Base-by-base conservation (phyloP, 1,140 invertebrate genomes). In the Leptinotarsa defecta region DNA sequence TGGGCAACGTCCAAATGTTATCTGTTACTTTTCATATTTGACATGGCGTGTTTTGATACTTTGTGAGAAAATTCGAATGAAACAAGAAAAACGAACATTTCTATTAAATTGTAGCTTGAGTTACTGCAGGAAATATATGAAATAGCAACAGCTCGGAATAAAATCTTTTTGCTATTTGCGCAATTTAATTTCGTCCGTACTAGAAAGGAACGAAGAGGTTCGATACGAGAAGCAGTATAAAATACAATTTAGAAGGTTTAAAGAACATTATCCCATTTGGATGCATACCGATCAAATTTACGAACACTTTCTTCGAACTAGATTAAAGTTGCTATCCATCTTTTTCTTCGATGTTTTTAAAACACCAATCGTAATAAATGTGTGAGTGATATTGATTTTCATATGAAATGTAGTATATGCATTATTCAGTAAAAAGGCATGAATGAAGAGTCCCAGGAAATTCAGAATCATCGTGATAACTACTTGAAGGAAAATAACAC, bases 111-210 rank as follows among this genome's bases (percentile, higher is more conserved):
- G 52, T 17, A 57, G 3, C 52, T 57, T 3, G 52, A n/a, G n/a
- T 57, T 5, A 57, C 52, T 57, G 52, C 52, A n/a, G 52, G 52
- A 57, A 57, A 57, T 57, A 57, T 57, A 19, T 57, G 52, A 19
- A 57, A 57, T 57, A 57, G 52, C 17, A 19, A 13, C 15, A 57
- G 52, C 17, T 57, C 13, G 52, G 3, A 15, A 57, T n/a, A 57
- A 57, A 57, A 57, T 57, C 13, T 57, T n/a, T 57, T 57, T 57
- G n/a, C 52, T n/a, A n/a, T 57, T 57, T 57, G 52, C 52, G 17
- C 52, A 57, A 57, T 57, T 57, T 57, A 57, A 57, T 57, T 57
- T 19, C 52, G 52, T 57, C 6, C n/a, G 15, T 57, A 57, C 52
- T 0, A 19, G 52, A 57, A 13, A 57, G 13, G n/a, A 15, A 19